Evolutionary conservation across 2,797 vertebrate genomes (phyloP).

Genomic region (Scolopax bukidnonensis): DNA sequence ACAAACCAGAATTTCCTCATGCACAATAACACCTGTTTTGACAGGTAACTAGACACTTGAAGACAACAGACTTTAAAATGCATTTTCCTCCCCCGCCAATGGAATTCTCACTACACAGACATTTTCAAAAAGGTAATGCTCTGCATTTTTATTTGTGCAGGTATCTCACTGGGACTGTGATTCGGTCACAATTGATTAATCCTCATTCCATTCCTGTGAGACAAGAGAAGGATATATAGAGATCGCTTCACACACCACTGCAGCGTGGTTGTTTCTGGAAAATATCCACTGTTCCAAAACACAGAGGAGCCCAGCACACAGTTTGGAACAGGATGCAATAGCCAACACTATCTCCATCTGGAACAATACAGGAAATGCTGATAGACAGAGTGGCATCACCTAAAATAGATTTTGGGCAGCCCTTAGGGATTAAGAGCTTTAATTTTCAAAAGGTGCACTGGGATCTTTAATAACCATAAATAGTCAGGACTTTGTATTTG

Average conservation of each 20-base stretch:
- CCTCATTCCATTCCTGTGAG: slow-evolving; percentile 43
- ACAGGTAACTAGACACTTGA: slow-evolving; percentile 1
- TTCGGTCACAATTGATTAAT: not conserved
- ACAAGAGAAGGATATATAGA: not conserved
- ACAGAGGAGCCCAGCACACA: not conserved
- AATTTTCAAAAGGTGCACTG: slow-evolving; percentile 4
- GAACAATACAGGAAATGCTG: slow-evolving; percentile 52
- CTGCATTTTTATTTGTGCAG: not conserved
- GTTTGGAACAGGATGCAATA: slow-evolving; percentile 16
- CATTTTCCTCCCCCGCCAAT: not conserved
- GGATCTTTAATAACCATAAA: slow-evolving; percentile 54
- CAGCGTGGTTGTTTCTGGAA: slow-evolving; percentile 10
- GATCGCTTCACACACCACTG: not conserved
- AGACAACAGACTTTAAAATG: not conserved
- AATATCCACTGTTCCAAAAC: slow-evolving; percentile 20
- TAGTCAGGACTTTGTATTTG: slow-evolving; percentile 11
- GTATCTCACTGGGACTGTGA: not conserved
- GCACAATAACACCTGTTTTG: not conserved
- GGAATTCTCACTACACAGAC: not conserved
- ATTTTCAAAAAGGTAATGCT: not conserved
- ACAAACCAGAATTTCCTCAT: not conserved
- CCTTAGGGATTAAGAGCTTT: slow-evolving; percentile 34
- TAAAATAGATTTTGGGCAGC: slow-evolving; percentile 55
- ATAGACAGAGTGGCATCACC: slow-evolving; percentile 4
- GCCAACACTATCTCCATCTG: not conserved